A percentile compares a stretch with the other conserved stretches of the same genome.
Evolutionary conservation across 2,797 vertebrate species (phyloP).

Genomic region (Chlorospingus flavigularis): DNA sequence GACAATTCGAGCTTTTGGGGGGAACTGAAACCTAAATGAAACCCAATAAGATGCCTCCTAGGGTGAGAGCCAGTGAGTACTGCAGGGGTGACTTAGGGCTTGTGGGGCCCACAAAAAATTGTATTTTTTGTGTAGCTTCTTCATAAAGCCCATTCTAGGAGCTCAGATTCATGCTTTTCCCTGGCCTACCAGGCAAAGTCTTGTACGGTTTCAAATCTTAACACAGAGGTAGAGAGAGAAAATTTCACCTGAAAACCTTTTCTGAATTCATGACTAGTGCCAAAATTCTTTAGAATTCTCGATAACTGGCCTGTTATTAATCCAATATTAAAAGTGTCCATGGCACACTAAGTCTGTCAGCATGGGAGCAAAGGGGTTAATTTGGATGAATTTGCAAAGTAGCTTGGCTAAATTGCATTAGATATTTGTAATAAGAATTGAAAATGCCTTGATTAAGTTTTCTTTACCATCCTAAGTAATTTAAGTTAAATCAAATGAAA

Average conservation of each 20-base stretch:
- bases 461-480: not conserved
- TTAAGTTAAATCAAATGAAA: conserved; percentile 5
- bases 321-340: not conserved
- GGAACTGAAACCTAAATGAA: not conserved
- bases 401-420: not conserved
- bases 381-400: not conserved
- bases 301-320: not conserved
- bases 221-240: not conserved
- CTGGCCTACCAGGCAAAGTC: not conserved
- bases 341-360: not conserved
- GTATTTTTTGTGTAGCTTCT: not conserved
- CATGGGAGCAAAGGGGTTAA: not conserved
- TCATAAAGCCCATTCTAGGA: not conserved
- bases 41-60: not conserved
- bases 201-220: not conserved
- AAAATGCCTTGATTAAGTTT: conserved; percentile 9
- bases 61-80: not conserved
- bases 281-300: not conserved
- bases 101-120: not conserved
- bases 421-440: not conserved
- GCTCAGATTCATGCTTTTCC: not conserved
- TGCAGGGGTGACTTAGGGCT: not conserved
- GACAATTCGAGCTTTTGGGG: not conserved
- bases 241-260: not conserved
- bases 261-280: not conserved